Evolutionary conservation across 2,888 invertebrate species (phyloP).

Genomic region (Ophraella communa): DNA sequence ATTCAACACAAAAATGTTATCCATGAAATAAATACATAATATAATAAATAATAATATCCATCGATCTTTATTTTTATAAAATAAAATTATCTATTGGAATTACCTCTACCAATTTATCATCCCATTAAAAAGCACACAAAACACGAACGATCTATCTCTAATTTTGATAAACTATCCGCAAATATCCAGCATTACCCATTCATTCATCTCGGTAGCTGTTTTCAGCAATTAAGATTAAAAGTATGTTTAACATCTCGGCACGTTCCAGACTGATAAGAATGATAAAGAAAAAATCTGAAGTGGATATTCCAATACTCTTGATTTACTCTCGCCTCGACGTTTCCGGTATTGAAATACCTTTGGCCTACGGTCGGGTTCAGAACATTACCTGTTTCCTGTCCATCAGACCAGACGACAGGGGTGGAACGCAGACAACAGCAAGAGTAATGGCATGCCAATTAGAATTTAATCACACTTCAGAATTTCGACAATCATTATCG

Average conservation of each 20-base stretch:
- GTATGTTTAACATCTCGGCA: conserved; percentile 38
- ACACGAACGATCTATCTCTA: too few relatives aligned
- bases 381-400: conserved; percentile 44
- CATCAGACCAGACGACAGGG: conserved; percentile 28
- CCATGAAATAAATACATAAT: too few relatives aligned
- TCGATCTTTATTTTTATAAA: too few relatives aligned
- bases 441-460: too few relatives aligned
- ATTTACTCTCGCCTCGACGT: conserved; percentile 38
- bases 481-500: too few relatives aligned
- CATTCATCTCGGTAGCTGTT: conserved; percentile 8
- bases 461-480: too few relatives aligned
- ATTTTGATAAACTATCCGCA: neutral
- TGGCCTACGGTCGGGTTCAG: conserved; percentile 31
- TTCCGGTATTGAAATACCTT: conserved; percentile 41
- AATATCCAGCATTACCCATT: neutral
- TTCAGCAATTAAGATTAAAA: conserved; percentile 35
- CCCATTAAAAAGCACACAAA: too few relatives aligned
- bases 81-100: too few relatives aligned
- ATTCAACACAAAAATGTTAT: too few relatives aligned
- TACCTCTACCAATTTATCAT: too few relatives aligned
- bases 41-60: too few relatives aligned
- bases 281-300: conserved; percentile 31
- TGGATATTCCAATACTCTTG: conserved; percentile 22
- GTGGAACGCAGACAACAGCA: neutral
- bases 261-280: conserved; percentile 36